These are phyloP conservation scores for Paradoxurus hermaphroditus DNA, from an alignment of 2,113 vertebrate species.

Conservation along the genomic window DNA sequence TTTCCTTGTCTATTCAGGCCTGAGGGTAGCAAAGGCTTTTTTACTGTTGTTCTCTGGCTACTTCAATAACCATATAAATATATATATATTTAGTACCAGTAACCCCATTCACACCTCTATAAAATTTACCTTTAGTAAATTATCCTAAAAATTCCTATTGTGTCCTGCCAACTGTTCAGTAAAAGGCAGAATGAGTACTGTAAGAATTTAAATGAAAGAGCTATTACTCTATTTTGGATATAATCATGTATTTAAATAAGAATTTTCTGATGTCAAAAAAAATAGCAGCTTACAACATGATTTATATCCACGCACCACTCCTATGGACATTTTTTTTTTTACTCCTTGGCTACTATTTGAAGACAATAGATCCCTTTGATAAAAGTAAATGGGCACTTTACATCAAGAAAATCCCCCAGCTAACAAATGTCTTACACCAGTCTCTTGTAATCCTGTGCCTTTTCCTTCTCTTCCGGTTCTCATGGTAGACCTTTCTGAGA, in stretches of 20 bases:
- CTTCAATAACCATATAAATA: too few species aligned
- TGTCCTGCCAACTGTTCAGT: background rate
- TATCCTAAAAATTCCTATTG: background rate
- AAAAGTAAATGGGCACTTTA: background rate
- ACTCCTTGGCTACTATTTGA: background rate
- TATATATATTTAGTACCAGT: background rate
- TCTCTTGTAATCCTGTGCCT: background rate
- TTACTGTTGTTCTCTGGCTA: background rate
- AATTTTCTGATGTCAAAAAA: background rate
- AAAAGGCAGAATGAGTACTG: background rate
- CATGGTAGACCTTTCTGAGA: background rate
- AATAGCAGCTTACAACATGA: background rate
- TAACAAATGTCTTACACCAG: background rate
- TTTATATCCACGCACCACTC: background rate
- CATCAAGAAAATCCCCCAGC: background rate
- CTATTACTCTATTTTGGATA: background rate
- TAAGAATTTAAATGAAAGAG: background rate
- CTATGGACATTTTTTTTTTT: background rate
- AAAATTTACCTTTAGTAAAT: background rate
- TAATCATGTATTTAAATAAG: background rate
- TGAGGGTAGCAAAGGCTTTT: background rate
- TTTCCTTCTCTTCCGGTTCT: background rate
- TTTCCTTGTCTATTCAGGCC: background rate
- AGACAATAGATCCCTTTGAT: background rate
- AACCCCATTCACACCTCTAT: background rate